Base-by-base conservation (phyloP, 2,888 invertebrate species). In the Conistra vaccinii region DNA sequence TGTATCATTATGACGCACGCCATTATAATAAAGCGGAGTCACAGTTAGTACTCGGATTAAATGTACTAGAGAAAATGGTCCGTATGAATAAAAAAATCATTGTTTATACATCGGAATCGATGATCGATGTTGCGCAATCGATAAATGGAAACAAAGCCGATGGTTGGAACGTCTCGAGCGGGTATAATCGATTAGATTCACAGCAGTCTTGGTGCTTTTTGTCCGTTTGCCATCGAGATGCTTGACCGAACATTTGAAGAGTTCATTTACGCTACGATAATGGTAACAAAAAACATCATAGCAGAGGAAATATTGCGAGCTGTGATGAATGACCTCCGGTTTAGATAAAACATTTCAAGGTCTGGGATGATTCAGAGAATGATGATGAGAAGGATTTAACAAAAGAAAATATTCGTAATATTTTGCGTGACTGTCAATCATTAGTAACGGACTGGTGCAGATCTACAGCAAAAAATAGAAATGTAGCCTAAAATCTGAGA, bases 151-250 rank as follows among this genome's bases (percentile, higher is more conserved):
- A 89, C 90, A 89, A 91, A 91, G 84, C 48, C 75, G 70, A 69
- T 81, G 68, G 73, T 86, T 85, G 88, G 80, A 86, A 85, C 88
- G 89, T 90, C 87, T 85, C 90, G 88, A 89, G 89, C 91, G 90
- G 80, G 83, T 85, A 91, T 87, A 92, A 95, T 93, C 92, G 90
- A 93, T 94, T 93, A 77, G 89, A 81, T 73, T 83, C 90, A 87
- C 87, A 87, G 87, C 87, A 86, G 87, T 87, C 88, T 79, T 81
- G 84, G 85, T 63, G 74, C 80, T 91, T 92, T 91, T 91, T 91
- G 87, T 88, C 84, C 78, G 83, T 86, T 89, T 88, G 84, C 83
- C 63, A 83, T 79, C 81, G 87, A 85, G 88, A 89, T 86, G 89
- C 88, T 89, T 89, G 88, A 90, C 89, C 89, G 89, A 83, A 72